phyloP scores from a whole-genome alignment of 2,888 invertebrate genomes.

The Cephonodes hylas region DNA sequence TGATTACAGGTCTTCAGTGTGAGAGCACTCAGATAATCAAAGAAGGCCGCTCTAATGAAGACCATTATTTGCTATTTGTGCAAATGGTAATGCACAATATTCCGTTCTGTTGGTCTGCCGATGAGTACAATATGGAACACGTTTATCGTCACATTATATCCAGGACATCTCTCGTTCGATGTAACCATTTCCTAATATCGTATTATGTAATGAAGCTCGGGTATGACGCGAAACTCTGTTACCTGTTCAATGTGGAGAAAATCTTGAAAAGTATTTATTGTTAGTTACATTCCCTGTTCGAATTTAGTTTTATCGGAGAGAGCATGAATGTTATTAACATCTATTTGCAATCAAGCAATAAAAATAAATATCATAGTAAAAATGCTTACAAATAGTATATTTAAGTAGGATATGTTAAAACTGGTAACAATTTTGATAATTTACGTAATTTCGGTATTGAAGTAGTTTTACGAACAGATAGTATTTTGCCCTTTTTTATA shows the following conservation, averaged over 20 bases:
- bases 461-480: too few species aligned
- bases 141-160: background rate
- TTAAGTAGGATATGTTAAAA: background rate
- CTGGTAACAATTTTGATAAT: too few species aligned
- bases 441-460: too few species aligned
- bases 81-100: constrained; percentile 46
- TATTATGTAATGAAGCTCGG: background rate
- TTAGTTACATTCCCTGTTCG: background rate
- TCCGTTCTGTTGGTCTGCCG: constrained; percentile 31
- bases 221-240: background rate
- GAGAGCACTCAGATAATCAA: constrained; percentile 28
- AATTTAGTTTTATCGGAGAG: background rate
- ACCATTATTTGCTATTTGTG: constrained; percentile 55
- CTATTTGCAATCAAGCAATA: background rate
- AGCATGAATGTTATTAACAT: background rate
- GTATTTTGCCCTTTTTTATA: too few species aligned
- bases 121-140: background rate
- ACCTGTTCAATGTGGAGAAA: background rate
- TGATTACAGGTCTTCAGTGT: constrained; percentile 28
- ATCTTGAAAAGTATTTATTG: background rate
- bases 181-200: background rate
- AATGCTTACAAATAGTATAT: background rate
- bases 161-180: background rate
- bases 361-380: background rate
- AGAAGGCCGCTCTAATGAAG: constrained; percentile 41